Conservation (phyloP, 35 echinoderm and acorn worm genomes). For the Acanthaster planci region DNA sequence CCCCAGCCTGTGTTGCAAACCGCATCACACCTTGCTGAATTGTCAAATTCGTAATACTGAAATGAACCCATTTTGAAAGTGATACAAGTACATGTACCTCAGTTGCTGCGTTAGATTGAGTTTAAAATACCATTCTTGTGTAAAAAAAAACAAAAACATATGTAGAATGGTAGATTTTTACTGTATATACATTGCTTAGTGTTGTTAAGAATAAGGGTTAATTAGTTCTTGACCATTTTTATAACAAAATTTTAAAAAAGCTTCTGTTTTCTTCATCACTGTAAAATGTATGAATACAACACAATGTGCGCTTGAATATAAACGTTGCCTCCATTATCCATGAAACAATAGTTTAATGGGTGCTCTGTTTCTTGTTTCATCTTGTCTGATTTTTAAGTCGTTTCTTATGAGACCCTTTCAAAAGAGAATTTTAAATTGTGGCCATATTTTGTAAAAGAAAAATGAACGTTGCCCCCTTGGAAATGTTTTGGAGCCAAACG, state of each 20-base stretch:
- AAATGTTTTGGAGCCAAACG: too few species aligned
- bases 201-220: not conserved
- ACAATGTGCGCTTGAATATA: slow-evolving; percentile 13
- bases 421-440: too few species aligned
- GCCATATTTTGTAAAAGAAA: too few species aligned
- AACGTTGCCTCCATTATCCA: slow-evolving; percentile 11
- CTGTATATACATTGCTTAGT: slow-evolving; percentile 20
- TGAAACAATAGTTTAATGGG: too few species aligned
- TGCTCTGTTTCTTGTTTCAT: too few species aligned
- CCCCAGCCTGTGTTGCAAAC: not conserved
- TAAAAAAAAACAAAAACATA: not conserved
- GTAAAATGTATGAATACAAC: not conserved
- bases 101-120: not conserved
- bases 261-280: not conserved
- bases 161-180: slow-evolving; percentile 1
- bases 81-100: not conserved
- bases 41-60: not conserved
- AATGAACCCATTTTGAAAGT: not conserved
- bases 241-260: slow-evolving; percentile 13
- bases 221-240: slow-evolving; percentile 18
- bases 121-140: not conserved
- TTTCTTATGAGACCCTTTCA: too few species aligned
- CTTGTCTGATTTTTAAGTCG: too few species aligned
- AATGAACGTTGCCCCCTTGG: too few species aligned
- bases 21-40: not conserved